Base-by-base conservation (phyloP, 2,113 vertebrate genomes). In the Otus sunia region DNA sequence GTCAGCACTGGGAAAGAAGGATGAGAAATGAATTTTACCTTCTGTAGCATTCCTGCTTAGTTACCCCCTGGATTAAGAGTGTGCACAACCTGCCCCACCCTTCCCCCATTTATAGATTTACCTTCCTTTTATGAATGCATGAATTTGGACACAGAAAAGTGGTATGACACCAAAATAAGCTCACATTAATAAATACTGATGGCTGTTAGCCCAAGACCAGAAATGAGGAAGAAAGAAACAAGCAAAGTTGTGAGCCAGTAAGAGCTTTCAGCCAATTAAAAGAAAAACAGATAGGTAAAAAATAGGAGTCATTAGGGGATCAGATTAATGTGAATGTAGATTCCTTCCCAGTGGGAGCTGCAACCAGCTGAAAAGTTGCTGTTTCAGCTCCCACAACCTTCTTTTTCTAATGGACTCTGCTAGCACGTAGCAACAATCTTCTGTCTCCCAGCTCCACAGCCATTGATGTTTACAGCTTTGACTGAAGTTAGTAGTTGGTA, bases 261-360 rank as follows among this genome's bases (percentile, higher is more conserved):
- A 80, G 29, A 73, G 78, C 91, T 93, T 96, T 86, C 88, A 93
- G 85, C 60, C 88, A 78, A 63, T 67, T 92, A 60, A 83, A 88
- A 82, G 8, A 49, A 95, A 88, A 85, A 18, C 43, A 52, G 7
- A 26, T 73, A 75, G 36, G 19, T 74, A 85, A 92, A 94, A 2
- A 87, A 94, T 73, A 96, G 91, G 94, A 97, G 94, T 97, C 75
- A 88, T 92, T 97, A 96, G 91, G 96, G 94, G 95, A 97, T 90
- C 78, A 88, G 25, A 90, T 96, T 82, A 92, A 94, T 91, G 87
- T 91, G 92, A 96, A 97, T 95, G 96, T 93, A 97, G 95, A 96
- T 94, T 93, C 39, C 79, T 96, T 90, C 71, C 73, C 43, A 45
- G 56, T 86, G 93, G 73, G 88, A 97, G 88, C 89, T 84, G 60